These are phyloP conservation scores for Mizuhopecten yessoensis DNA, from an alignment of 1,140 invertebrate genomes.

Conservation along the genomic window DNA sequence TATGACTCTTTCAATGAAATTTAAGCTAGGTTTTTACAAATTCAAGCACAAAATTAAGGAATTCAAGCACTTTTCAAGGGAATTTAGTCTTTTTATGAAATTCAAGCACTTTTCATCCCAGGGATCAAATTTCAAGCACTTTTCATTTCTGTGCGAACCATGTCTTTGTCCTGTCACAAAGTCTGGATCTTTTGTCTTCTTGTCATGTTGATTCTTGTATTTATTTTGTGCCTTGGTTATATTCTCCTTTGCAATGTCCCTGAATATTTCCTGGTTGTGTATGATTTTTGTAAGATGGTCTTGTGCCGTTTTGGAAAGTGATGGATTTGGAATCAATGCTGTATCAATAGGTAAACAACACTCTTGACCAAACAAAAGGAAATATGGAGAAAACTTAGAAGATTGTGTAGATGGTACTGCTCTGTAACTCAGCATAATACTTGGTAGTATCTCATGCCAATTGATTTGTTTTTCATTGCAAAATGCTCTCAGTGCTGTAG, in stretches of 20 bases:
- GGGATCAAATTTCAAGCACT: too few relatives aligned
- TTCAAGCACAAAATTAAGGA: too few relatives aligned
- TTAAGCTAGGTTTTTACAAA: too few relatives aligned
- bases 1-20: too few relatives aligned
- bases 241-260: too few relatives aligned
- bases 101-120: too few relatives aligned
- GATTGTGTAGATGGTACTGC: neutral
- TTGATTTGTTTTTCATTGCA: constrained; percentile 49
- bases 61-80: too few relatives aligned
- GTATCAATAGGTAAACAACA: constrained; percentile 56
- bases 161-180: constrained; percentile 49
- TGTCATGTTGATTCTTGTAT: constrained; percentile 54
- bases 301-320: too few relatives aligned
- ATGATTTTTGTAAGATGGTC: too few relatives aligned
- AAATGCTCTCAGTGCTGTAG: constrained; percentile 46
- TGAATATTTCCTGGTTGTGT: too few relatives aligned
- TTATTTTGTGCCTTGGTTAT: constrained; percentile 46
- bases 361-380: constrained; percentile 45
- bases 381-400: neutral
- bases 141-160: too few relatives aligned
- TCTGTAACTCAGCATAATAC: neutral
- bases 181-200: constrained; percentile 46
- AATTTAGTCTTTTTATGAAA: too few relatives aligned
- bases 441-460: neutral
- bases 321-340: constrained; percentile 53